These are phyloP conservation scores for Pachydiplax longipennis DNA, from an alignment of 2,888 invertebrate genomes.

Conservation along the genomic window DNA sequence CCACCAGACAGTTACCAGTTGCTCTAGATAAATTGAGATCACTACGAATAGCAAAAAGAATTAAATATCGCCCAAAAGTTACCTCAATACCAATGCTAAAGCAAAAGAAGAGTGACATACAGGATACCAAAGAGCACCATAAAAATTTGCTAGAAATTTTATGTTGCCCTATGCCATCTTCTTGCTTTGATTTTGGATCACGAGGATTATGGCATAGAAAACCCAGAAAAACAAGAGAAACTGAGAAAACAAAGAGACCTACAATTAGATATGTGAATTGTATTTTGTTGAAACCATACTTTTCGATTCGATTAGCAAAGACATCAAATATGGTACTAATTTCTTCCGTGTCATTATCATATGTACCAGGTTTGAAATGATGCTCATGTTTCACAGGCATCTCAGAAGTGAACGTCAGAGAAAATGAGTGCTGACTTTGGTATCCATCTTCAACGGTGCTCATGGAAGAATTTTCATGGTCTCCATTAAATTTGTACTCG, in stretches of 20 bases:
- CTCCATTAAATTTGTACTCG: background rate
- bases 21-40: conserved; percentile 55
- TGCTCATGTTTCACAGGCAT: conserved; percentile 46
- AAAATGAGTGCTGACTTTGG: conserved; percentile 13
- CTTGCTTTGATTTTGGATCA: conserved; percentile 52
- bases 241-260: conserved; percentile 56
- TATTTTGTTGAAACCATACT: conserved; percentile 52
- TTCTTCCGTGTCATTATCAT: conserved; percentile 52
- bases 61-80: conserved; percentile 60
- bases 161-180: conserved; percentile 49
- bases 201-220: conserved; percentile 56
- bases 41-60: conserved; percentile 57
- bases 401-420: conserved; percentile 3
- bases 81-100: conserved; percentile 60
- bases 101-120: conserved; percentile 58
- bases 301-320: conserved; percentile 51
- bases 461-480: background rate
- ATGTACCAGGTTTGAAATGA: conserved; percentile 51
- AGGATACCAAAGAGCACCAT: conserved; percentile 54
- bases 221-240: conserved; percentile 56
- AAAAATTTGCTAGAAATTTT: conserved; percentile 51
- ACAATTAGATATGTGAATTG: conserved; percentile 59
- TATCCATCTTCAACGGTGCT: background rate
- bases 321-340: conserved; percentile 49
- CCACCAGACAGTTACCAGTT: conserved; percentile 57